Base-by-base conservation (phyloP, 2,797 vertebrate species). In the Vespertilio murinus region DNA sequence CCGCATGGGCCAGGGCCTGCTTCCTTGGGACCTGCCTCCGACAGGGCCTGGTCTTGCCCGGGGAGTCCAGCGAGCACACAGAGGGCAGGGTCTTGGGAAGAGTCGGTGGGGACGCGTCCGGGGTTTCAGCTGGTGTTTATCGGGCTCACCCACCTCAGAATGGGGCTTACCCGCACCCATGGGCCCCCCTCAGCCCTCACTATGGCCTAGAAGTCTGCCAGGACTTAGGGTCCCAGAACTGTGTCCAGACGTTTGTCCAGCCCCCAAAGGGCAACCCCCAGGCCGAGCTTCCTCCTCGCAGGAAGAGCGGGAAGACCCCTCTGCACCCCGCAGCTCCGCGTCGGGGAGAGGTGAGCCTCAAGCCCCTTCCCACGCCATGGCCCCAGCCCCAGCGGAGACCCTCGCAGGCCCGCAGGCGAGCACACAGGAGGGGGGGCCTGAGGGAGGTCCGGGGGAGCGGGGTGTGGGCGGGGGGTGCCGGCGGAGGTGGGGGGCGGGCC, bases 401-500 rank as follows among this genome's bases (percentile, higher is more conserved):
- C 92, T 82, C 91, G 49, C 7, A 97, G 96, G 95, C 96, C 92
- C 35, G 96, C 95, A 96, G 97, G 97, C 97, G 67, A 77, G 49
- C 98, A 98, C 98, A 98, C 98, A 95, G 96, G 96, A 95, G 95
- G 96, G 95, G 42, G 95, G 92, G 96, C 67, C 97, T 97, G 98
- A 98, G 98, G 98, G 98, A 47, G 47, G 47, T 17, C 16, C 16
- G 98, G 99, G 98, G 98, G 99, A 98, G 98, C 99, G 5, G 49
- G 49, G 98, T 98, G 98, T 10, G 99, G 98, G 42, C 42, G 8
- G 42, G 42, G 42, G 42, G 8, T 42, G 42, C 42, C 8, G 42
- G 42, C 42, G 2, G 42, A 11, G 42, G 98, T 98, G 97, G 98
- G 98, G 98, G 90, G 98, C 98, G 98, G 98, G 98, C 99, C 99